phyloP scores from a whole-genome alignment of 2,888 invertebrate genomes.

The Dione juno region DNA sequence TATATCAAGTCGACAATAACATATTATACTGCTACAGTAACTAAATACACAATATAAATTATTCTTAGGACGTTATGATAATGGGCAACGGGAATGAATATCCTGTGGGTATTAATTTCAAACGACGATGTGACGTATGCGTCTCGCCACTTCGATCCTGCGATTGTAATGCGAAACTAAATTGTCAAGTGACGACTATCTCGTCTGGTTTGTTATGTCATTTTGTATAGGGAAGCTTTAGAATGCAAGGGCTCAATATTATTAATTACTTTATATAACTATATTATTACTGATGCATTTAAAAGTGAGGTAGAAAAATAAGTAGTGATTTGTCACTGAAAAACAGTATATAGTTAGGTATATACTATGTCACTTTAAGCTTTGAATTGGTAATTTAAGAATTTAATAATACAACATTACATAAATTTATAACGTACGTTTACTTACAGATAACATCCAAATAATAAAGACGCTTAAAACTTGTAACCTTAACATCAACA shows the following conservation, averaged over 20 bases:
- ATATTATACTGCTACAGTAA: neutral
- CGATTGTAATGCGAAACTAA: slow-evolving; percentile 46
- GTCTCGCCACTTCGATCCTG: slow-evolving; percentile 76
- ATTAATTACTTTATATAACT: too few relatives aligned
- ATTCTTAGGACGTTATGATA: slow-evolving; percentile 21
- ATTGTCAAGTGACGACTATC: slow-evolving; percentile 36
- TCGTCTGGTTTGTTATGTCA: slow-evolving; percentile 25
- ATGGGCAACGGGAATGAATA: slow-evolving; percentile 37
- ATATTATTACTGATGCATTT: too few relatives aligned
- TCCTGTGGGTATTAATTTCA: slow-evolving; percentile 54
- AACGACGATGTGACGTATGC: slow-evolving; percentile 65
- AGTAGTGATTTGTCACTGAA: too few relatives aligned
- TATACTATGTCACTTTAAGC: too few relatives aligned
- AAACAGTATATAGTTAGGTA: too few relatives aligned
- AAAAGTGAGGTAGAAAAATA: too few relatives aligned
- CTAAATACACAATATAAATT: neutral
- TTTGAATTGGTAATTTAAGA: too few relatives aligned
- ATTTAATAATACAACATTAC: too few relatives aligned
- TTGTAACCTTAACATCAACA: too few relatives aligned
- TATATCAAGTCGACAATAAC: neutral
- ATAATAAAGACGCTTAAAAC: too few relatives aligned
- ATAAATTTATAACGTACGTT: too few relatives aligned
- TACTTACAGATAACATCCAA: too few relatives aligned
- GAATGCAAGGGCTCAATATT: neutral
- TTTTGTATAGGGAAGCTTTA: neutral